Evolutionary conservation across 23 tunicate genomes (phyloP), one percentile per base, ranked within the genome.

Genomic region (Oikopleura dioica): DNA sequence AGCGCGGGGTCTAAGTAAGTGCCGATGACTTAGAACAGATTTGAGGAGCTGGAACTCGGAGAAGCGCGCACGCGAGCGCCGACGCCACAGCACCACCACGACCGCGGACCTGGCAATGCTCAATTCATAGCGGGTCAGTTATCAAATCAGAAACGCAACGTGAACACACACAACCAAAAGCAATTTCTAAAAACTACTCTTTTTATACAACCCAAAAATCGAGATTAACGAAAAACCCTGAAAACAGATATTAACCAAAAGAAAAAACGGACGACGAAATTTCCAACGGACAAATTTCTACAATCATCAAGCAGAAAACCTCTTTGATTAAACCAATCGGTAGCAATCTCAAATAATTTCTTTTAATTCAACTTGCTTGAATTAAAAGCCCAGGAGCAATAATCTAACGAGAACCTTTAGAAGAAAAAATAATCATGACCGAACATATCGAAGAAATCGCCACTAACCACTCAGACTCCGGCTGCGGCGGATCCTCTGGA

Each of bases 1-100:
- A n/a, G n/a, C n/a, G n/a, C n/a, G n/a, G n/a, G n/a, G 72, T 63
- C 72, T 63, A 63, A 63, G 72, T 63, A 63, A 63, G 72, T 63
- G 72, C 26, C 33, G 72, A 63, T 63, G 72, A 63, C 72, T 63
- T 63, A 63, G 72, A 63, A 63, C 72, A 63, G 72, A 63, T 63
- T 63, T 23, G 72, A 63, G 72, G 72, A 63, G 72, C 72, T 63
- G 72, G 72, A 63, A 44, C 55, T 44, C 21, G 55, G 55, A 9
- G n/a, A n/a, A n/a, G n/a, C n/a, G n/a, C n/a, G n/a, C n/a, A n/a
- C n/a, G n/a, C n/a, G n/a, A n/a, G n/a, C n/a, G n/a, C n/a, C 32
- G 26, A 63, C 72, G 33, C 26, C 72, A 16, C 33, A 63, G 2
- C 33, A n/a, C n/a, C n/a, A n/a, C n/a, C n/a, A n/a, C n/a, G n/a